Percentiles rank a stretch among this genome's conserved stretches.
Evolutionary conservation across 2,113 vertebrate species (phyloP).

Genomic region (Seriola aureovittata): DNA sequence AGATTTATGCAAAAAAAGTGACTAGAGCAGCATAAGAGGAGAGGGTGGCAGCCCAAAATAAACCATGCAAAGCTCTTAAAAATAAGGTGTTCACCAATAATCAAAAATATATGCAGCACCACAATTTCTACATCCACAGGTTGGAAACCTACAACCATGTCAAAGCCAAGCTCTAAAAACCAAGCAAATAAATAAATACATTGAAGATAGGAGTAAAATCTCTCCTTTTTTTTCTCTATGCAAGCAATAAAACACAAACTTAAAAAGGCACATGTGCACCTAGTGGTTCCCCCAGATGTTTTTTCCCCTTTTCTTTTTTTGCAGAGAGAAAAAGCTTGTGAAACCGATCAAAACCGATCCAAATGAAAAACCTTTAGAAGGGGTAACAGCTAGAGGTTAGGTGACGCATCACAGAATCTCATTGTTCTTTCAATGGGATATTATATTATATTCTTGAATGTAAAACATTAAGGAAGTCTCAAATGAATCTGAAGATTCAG

Average conservation of each 20-base stretch:
- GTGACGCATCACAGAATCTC: neutral
- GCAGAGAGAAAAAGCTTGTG: neutral
- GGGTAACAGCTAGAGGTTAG: neutral
- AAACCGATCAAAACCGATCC: neutral
- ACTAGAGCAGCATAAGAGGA: neutral
- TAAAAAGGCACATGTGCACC: constrained; percentile 14
- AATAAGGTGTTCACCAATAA: neutral
- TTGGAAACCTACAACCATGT: neutral
- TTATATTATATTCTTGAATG: neutral
- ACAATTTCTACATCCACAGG: neutral
- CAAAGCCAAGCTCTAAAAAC: constrained; percentile 28
- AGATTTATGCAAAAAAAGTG: neutral
- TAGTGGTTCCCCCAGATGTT: constrained; percentile 48
- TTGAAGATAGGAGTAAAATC: neutral
- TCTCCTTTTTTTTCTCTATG: constrained; percentile 9
- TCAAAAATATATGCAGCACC: neutral
- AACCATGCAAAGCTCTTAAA: constrained; percentile 5
- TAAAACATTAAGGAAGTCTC: neutral
- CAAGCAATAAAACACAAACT: constrained; percentile 5
- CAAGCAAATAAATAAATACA: neutral
- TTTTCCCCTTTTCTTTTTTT: neutral
- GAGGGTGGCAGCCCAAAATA: neutral
- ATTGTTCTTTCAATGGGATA: too few species aligned
- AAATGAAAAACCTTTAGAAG: neutral
- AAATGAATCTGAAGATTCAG: neutral